Evolutionary conservation across 2,888 invertebrate species (phyloP).

Genomic region (Cantharis rufa): DNA sequence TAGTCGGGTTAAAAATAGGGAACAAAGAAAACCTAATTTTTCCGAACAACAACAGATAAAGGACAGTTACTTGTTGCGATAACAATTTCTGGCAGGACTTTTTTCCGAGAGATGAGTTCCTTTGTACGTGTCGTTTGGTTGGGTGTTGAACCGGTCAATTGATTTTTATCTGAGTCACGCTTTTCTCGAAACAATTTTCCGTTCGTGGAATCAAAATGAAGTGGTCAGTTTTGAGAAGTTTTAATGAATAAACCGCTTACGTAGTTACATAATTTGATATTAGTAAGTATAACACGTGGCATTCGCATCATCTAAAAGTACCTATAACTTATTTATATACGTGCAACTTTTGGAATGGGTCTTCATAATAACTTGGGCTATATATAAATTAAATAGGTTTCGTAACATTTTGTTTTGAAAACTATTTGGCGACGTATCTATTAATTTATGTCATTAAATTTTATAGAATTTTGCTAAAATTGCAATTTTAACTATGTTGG

Average conservation of each 20-base stretch:
- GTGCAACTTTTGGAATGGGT: conserved; percentile 31
- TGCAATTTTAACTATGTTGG: background rate
- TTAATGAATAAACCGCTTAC: background rate
- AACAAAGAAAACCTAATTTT: background rate
- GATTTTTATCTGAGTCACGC: conserved; percentile 3
- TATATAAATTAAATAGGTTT: conserved; percentile 40
- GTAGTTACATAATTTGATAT: conserved; percentile 7
- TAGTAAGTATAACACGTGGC: conserved; percentile 18
- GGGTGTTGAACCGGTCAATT: background rate
- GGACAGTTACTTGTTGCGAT: background rate
- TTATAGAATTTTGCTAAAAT: background rate
- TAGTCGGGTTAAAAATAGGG: background rate
- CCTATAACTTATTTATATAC: conserved; percentile 31
- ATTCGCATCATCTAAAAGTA: conserved; percentile 16
- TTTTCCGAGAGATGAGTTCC: background rate
- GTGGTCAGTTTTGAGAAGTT: background rate
- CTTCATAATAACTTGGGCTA: conserved; percentile 34
- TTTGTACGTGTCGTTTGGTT: background rate
- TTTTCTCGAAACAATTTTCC: background rate
- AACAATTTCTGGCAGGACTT: background rate
- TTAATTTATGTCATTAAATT: conserved; percentile 32
- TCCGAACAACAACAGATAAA: background rate
- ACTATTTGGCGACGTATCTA: conserved; percentile 35
- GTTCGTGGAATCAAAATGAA: background rate
- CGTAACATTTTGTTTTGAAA: conserved; percentile 39